Percentiles rank a stretch among this genome's conserved stretches.
Conservation (phyloP, 2,888 invertebrate species). For the Cerceris rybyensis region DNA sequence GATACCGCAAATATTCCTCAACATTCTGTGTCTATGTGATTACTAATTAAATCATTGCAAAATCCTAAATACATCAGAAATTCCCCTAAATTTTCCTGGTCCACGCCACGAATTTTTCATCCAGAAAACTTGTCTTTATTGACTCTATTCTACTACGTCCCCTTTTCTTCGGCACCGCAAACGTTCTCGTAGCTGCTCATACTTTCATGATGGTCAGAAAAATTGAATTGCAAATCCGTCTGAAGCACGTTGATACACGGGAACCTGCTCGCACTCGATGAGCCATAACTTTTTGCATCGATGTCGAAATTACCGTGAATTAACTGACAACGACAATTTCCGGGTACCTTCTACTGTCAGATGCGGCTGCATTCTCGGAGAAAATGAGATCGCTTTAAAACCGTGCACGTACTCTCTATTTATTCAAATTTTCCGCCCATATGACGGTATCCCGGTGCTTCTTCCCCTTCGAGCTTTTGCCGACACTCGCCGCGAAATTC, state of each 20-base stretch:
- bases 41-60: too few species aligned
- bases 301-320: conserved; percentile 34
- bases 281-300: conserved; percentile 23
- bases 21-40: too few species aligned
- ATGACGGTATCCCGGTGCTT: conserved; percentile 50
- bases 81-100: too few species aligned
- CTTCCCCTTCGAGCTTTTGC: conserved; percentile 18
- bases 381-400: conserved; percentile 56
- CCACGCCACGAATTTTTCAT: too few species aligned
- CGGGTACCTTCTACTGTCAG: not conserved
- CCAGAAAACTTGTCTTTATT: too few species aligned
- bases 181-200: conserved; percentile 6
- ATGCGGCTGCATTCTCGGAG: not conserved
- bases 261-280: conserved; percentile 7
- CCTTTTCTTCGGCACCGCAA: conserved; percentile 4
- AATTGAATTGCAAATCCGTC: conserved; percentile 42
- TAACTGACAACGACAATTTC: conserved; percentile 17
- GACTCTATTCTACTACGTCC: not conserved
- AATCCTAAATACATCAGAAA: too few species aligned
- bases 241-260: conserved; percentile 14
- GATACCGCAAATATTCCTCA: too few species aligned
- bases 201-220: conserved; percentile 14
- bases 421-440: conserved; percentile 69
- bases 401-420: conserved; percentile 71
- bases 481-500: conserved; percentile 39